Percentiles rank a stretch among this genome's conserved stretches.
These are phyloP conservation scores for Apocrypta bakeri DNA, from an alignment of 1,140 invertebrate species.

Conservation along the genomic window DNA sequence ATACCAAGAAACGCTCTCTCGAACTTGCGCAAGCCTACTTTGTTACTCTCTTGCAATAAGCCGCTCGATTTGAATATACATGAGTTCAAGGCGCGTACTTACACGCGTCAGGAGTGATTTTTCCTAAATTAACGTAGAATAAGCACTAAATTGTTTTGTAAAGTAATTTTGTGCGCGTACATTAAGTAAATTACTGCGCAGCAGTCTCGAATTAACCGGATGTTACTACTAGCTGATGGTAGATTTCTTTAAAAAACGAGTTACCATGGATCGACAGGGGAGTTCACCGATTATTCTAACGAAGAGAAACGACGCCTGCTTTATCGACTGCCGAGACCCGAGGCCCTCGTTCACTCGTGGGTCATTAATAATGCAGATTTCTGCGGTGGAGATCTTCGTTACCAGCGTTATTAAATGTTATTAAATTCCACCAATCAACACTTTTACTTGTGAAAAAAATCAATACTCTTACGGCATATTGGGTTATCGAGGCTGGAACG, in stretches of 20 bases:
- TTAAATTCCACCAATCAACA: neutral
- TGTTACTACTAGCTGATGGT: neutral
- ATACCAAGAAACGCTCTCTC: constrained; percentile 6
- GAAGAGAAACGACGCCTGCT: neutral
- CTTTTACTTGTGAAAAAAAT: neutral
- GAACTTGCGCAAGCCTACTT: constrained; percentile 34
- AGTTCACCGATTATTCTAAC: neutral
- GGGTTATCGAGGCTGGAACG: neutral
- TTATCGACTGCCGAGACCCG: constrained; percentile 5
- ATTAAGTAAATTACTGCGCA: no score
- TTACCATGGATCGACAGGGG: neutral
- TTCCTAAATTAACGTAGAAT: neutral
- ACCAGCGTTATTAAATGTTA: neutral
- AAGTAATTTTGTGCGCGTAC: neutral
- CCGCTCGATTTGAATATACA: neutral
- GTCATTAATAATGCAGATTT: neutral
- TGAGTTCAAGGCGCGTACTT: neutral
- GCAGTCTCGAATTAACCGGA: no score
- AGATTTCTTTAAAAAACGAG: neutral
- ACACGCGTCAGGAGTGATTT: neutral
- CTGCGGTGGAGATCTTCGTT: neutral
- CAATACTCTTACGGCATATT: neutral
- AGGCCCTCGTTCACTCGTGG: neutral
- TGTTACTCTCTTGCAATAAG: constrained; percentile 27
- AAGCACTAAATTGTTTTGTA: neutral